These are phyloP conservation scores for Platysternon megacephalum DNA, from an alignment of 2,113 vertebrate species.

Conservation along the genomic window DNA sequence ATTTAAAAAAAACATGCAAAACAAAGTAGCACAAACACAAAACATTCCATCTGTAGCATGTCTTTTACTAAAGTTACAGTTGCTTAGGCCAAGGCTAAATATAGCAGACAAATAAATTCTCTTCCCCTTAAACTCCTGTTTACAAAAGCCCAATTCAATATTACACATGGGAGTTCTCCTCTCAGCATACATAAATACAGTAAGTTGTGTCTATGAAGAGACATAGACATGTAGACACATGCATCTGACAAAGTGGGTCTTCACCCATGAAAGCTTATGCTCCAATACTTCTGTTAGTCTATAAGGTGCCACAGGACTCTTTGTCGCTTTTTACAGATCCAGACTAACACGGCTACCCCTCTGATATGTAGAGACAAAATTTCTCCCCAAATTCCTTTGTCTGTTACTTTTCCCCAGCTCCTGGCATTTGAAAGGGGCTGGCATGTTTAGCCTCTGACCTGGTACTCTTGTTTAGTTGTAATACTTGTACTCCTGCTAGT, in stretches of 20 bases:
- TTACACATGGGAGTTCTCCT: constrained; percentile 21
- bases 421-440: too few relatives aligned
- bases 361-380: constrained; percentile 13
- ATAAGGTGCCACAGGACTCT: too few relatives aligned
- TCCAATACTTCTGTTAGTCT: too few relatives aligned
- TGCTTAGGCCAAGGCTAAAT: not conserved
- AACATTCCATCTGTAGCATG: not conserved
- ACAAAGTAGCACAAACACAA: not conserved
- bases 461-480: not conserved
- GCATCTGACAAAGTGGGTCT: too few relatives aligned
- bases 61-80: not conserved
- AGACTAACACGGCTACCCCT: too few relatives aligned
- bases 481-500: not conserved
- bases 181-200: constrained; percentile 19
- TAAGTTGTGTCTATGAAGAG: not conserved
- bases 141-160: constrained; percentile 5
- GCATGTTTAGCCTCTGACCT: not conserved
- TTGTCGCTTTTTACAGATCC: too few relatives aligned
- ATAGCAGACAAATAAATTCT: constrained; percentile 1
- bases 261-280: too few relatives aligned
- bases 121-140: constrained; percentile 13
- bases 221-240: too few relatives aligned
- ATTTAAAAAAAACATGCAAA: not conserved
- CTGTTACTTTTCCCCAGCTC: not conserved
- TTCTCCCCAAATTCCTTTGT: not conserved